These are phyloP conservation scores for Ectobius pallidus DNA, from an alignment of 2,888 invertebrate genomes.

Conservation along the genomic window DNA sequence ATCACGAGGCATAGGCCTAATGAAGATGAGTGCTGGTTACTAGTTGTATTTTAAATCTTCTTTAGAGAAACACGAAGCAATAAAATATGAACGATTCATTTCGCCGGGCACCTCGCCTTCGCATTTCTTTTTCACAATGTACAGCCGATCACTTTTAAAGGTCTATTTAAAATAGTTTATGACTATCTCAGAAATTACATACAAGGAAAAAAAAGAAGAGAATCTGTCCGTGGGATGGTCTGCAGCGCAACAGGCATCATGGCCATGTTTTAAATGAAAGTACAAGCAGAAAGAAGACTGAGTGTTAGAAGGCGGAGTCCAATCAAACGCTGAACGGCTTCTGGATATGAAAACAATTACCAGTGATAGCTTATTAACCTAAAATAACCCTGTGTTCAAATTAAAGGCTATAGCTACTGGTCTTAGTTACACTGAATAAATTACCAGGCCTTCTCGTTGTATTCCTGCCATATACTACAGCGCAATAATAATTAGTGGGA, in stretches of 20 bases:
- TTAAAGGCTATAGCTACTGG: conserved; percentile 31
- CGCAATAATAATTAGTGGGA: conserved; percentile 6
- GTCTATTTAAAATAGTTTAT: conserved; percentile 24
- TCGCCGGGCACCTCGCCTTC: too few species aligned
- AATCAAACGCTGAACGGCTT: conserved; percentile 17
- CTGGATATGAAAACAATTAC: conserved; percentile 33
- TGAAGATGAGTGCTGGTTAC: too few species aligned
- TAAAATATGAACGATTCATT: too few species aligned
- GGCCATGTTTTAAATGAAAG: background rate
- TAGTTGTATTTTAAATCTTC: too few species aligned
- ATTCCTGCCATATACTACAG: background rate
- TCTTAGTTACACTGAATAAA: conserved; percentile 27
- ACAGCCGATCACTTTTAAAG: background rate
- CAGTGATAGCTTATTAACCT: conserved; percentile 32
- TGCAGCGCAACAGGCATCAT: background rate
- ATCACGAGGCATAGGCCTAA: too few species aligned
- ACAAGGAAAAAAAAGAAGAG: background rate
- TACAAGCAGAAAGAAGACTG: background rate
- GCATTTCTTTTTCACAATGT: too few species aligned
- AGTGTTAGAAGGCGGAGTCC: conserved; percentile 21
- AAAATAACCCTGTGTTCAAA: conserved; percentile 27
- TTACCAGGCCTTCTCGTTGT: conserved; percentile 7
- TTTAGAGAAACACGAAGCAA: too few species aligned
- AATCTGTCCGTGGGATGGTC: background rate
- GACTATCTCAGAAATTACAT: conserved; percentile 20